Evolutionary conservation across 2,888 invertebrate genomes (phyloP), one percentile per base, ranked within the genome.

Genomic region (Athalia rosae): DNA sequence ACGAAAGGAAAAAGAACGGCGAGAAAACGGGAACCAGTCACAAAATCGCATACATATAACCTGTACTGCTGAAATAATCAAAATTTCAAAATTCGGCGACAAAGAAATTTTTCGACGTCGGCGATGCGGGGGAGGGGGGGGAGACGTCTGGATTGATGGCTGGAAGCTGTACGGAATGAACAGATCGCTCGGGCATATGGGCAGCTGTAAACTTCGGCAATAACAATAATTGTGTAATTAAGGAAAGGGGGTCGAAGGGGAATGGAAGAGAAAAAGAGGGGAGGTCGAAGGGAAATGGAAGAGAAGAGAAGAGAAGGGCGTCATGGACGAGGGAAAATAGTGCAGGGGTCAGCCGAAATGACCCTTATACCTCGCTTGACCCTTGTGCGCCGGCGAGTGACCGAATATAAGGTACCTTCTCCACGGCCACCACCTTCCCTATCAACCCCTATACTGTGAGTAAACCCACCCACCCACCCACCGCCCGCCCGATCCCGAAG

Each of bases 181-280:
- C 76, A 67, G 67, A 77, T 77, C 76, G 69, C n/a, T n/a, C 77
- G 69, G 13, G 66, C 71, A 77, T 77, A 73, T 71, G 74, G 79
- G 84, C 76, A 78, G 81, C 83, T 88, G 83, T 87, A 86, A 88
- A 88, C 82, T 86, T 84, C 80, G 82, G 86, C 86, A 87, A 86
- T 89, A 88, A 88, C 82, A 87, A 83, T 89, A 89, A 89, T 89
- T 87, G 86, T 84, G 85, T 89, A 88, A 88, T 88, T 88, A 88
- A 87, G 85, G 84, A 82, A 80, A 79, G 78, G 62, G 81, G 77
- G 45, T 69, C 77, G 71, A 79, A 79, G 79, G 28, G 28, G 28
- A 28, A 28, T 28, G 28, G 28, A 28, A 28, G 28, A 28, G 28
- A 28, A 28, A 28, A 28, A 28, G 28, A 28, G 28, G 28, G 28